Evolutionary conservation across 2,797 vertebrate genomes (phyloP).

Genomic region (Erpetoichthys calabaricus): DNA sequence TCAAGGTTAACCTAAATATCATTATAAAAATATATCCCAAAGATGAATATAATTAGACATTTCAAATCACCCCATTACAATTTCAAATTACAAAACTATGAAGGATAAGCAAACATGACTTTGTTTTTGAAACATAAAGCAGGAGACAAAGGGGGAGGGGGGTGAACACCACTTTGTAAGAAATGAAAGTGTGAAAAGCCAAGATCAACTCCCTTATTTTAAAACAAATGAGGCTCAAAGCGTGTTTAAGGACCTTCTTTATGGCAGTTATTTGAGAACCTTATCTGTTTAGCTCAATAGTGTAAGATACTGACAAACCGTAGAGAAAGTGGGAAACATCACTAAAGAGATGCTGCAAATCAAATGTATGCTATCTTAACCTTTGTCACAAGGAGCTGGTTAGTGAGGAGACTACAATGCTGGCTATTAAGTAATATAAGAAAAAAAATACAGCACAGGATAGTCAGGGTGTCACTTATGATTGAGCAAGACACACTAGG

Average conservation of each 20-base stretch:
- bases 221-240: constrained; percentile 14
- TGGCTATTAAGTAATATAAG: no score
- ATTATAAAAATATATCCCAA: not conserved
- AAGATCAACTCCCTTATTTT: constrained; percentile 9
- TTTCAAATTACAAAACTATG: constrained; percentile 5
- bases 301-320: constrained; percentile 8
- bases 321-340: not conserved
- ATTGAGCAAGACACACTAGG: no score
- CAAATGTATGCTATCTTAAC: no score
- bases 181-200: not conserved
- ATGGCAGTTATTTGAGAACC: constrained; percentile 5
- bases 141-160: no score
- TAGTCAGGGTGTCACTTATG: no score
- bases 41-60: constrained; percentile 12
- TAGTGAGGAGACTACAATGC: no score
- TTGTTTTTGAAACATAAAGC: no score
- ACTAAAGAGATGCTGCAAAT: no score
- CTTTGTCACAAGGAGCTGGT: no score
- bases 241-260: constrained; percentile 15
- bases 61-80: constrained; percentile 9
- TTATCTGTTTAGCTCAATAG: constrained; percentile 8
- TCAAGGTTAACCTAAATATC: not conserved
- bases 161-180: no score
- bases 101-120: no score
- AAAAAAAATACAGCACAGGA: no score